phyloP scores from a whole-genome alignment of 2,797 vertebrate species.

The Bryconaethiops microstoma region DNA sequence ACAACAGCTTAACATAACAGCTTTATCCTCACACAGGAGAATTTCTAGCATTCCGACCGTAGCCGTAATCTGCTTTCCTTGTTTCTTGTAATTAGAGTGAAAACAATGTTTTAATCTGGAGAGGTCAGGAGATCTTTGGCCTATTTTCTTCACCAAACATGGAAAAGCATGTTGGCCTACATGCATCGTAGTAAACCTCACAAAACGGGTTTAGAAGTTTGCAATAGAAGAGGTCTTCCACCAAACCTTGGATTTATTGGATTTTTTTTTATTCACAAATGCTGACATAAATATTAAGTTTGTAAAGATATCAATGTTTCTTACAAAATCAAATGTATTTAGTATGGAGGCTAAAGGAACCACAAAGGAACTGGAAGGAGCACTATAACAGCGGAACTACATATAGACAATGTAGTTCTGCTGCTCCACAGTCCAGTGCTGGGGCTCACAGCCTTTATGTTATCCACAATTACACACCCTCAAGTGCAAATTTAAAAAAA shows the following conservation, averaged over 20 bases:
- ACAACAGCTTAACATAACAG: constrained; percentile 49
- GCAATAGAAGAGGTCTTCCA: too few species aligned
- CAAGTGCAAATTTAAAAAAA: too few species aligned
- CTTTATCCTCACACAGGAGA: constrained; percentile 50
- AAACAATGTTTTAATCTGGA: constrained; percentile 55
- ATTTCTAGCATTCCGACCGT: constrained; percentile 58
- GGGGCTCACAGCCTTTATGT: too few species aligned
- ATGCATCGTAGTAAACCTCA: neutral
- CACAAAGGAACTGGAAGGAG: too few species aligned
- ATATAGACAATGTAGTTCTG: too few species aligned
- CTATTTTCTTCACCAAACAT: constrained; percentile 29
- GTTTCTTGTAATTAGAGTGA: constrained; percentile 56
- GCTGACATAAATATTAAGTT: neutral
- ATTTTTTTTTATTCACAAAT: too few species aligned
- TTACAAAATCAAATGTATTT: neutral
- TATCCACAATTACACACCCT: too few species aligned
- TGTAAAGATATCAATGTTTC: neutral
- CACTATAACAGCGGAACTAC: too few species aligned
- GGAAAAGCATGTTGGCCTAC: neutral
- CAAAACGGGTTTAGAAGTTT: neutral
- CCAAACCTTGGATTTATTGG: too few species aligned
- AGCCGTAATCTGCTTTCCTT: constrained; percentile 58
- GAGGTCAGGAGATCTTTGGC: constrained; percentile 51
- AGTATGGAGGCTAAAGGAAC: too few species aligned
- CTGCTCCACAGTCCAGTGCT: too few species aligned